Conservation (phyloP, 1,140 invertebrate species). For the Acromyrmex echinatior region DNA sequence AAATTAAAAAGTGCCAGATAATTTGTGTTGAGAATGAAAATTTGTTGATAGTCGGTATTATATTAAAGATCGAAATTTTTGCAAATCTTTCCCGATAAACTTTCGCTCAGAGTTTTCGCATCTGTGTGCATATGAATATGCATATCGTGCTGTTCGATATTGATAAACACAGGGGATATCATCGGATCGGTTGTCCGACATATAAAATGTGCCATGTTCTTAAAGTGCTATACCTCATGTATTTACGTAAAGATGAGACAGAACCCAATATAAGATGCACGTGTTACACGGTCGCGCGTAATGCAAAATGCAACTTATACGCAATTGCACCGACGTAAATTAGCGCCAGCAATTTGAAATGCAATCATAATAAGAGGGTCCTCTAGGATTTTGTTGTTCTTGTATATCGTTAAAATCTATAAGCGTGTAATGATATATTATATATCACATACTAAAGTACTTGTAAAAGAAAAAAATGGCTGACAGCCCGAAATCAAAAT, state of each 20-base stretch:
- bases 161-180: constrained; percentile 52
- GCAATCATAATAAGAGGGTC: constrained; percentile 33
- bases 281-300: constrained; percentile 9
- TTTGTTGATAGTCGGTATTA: background rate
- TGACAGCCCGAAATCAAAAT: constrained; percentile 80
- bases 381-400: constrained; percentile 29
- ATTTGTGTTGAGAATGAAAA: background rate
- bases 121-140: constrained; percentile 33
- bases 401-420: constrained; percentile 59
- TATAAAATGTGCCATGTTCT: constrained; percentile 64
- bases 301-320: constrained; percentile 14
- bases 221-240: constrained; percentile 63
- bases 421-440: constrained; percentile 50
- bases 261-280: background rate
- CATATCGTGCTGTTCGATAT: constrained; percentile 59
- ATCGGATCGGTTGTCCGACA: constrained; percentile 43
- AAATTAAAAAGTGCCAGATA: background rate
- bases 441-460: constrained; percentile 61
- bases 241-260: constrained; percentile 34
- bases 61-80: constrained; percentile 4
- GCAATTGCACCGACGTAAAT: constrained; percentile 16
- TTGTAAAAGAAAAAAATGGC: constrained; percentile 70
- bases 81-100: constrained; percentile 38
- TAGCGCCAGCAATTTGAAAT: constrained; percentile 9
- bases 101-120: constrained; percentile 19